Evolutionary conservation across 2,888 invertebrate genomes (phyloP), one percentile per base, ranked within the genome.

Genomic region (Caenorhabditis panamensis): DNA sequence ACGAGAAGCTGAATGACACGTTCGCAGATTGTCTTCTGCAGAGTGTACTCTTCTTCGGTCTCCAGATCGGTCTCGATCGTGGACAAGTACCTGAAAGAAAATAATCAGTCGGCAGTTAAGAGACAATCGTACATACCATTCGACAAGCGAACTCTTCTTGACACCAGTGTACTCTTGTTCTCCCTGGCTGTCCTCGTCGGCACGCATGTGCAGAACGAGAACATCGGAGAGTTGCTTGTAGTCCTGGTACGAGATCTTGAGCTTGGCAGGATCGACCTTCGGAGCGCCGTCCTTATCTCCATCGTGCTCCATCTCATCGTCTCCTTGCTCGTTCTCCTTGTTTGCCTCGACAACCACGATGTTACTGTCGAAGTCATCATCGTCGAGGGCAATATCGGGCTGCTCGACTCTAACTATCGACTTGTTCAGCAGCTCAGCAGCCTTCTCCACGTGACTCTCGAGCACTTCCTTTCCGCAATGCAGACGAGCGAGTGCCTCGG

Each of bases 381-480:
- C 96, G 66, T 95, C 95, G 82, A 98, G 92, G 91, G 96, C 95
- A 64, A 99, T 96, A 91, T 99, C 98, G 0, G 98, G 97, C 90
- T 97, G 97, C 89, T 98, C 98, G 20, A 99, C 97, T 47, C 97
- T 94, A 31, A 88, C 76, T 63, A 88, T 86, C 18, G 86, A 87
- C 59, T 88, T 86, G 69, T 85, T 97, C 36, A 99, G 92, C 79
- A 99, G 93, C 58, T 98, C 94, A 89, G 97, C 95, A 0, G 98
- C 98, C 92, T 99, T 99, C 5, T 95, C 94, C 0, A 99, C 95
- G 91, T 99, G 99, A 84, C 95, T 96, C 89, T 96, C 95, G 84
- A 95, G 96, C 0, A 99, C 99, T 8, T 93, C 92, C 89, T 96
- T 95, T 0, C 95, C 94, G 77, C 97, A 93, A 86, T 97, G 91